These are phyloP conservation scores for Indicator indicator DNA, from an alignment of 2,113 vertebrate genomes.

Conservation along the genomic window DNA sequence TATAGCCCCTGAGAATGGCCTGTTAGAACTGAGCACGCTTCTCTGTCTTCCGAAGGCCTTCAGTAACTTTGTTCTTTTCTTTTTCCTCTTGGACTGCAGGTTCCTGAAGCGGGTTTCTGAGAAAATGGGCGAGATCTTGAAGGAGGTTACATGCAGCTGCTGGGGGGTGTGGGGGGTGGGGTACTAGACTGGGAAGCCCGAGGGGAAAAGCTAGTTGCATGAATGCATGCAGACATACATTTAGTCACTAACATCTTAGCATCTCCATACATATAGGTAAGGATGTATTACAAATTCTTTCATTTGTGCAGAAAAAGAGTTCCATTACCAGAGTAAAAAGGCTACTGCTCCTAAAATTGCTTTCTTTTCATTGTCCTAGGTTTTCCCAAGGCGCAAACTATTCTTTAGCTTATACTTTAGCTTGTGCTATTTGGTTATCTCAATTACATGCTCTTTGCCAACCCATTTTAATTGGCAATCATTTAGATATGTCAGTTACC, in stretches of 20 bases:
- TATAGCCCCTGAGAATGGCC: conserved; percentile 55
- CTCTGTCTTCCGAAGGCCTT: conserved; percentile 75
- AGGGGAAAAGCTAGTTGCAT: conserved; percentile 87
- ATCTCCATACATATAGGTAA: conserved; percentile 80
- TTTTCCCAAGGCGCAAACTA: conserved; percentile 51
- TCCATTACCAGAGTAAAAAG: conserved; percentile 57
- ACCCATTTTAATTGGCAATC: conserved; percentile 58
- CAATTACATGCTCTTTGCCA: neutral
- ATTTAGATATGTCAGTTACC: conserved; percentile 55
- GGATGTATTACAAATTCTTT: conserved; percentile 68
- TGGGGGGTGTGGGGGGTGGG: conserved; percentile 66
- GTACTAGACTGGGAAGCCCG: conserved; percentile 73
- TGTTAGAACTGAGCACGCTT: conserved; percentile 71
- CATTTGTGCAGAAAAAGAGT: conserved; percentile 64
- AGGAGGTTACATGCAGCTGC: conserved; percentile 95
- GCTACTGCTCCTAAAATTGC: conserved; percentile 58
- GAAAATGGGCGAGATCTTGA: conserved; percentile 95
- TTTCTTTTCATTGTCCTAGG: conserved; percentile 45
- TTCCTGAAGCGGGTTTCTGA: conserved; percentile 99
- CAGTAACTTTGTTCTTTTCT: conserved; percentile 88
- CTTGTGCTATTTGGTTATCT: conserved; percentile 60
- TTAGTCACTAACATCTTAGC: conserved; percentile 86
- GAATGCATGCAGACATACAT: conserved; percentile 89
- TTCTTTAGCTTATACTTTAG: neutral
- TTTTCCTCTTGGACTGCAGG: conserved; percentile 96